phyloP scores from a whole-genome alignment of 2,797 vertebrate genomes.

The Scyliorhinus canicula region DNA sequence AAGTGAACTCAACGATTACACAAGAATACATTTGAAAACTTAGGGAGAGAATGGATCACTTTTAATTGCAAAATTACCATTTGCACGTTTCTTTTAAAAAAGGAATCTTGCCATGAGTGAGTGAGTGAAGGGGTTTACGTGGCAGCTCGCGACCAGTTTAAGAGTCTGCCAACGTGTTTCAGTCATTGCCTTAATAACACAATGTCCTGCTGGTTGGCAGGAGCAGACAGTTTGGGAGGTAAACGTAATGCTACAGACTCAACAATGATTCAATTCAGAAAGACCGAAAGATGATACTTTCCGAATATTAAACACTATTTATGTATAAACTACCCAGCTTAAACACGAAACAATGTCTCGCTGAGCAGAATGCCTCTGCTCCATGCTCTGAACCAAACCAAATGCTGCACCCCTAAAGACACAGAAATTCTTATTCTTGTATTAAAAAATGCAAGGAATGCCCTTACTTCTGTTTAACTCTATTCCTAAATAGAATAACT shows the following conservation, averaged over 20 bases:
- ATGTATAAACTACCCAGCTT: not conserved
- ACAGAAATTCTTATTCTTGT: not conserved
- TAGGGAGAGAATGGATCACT: not conserved
- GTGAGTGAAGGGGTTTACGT: not conserved
- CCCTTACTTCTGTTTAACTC: not conserved
- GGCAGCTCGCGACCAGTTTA: not conserved
- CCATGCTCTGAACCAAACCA: not conserved
- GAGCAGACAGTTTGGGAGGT: not conserved
- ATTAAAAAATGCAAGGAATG: not conserved
- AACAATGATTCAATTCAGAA: constrained; percentile 31
- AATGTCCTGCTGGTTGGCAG: constrained; percentile 16
- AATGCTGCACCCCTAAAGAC: not conserved
- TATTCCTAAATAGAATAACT: not conserved
- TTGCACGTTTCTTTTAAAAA: not conserved
- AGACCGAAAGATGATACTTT: not conserved
- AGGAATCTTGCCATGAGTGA: not conserved
- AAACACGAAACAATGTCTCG: constrained; percentile 2
- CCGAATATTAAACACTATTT: constrained; percentile 4
- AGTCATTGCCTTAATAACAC: not conserved
- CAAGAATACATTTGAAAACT: not conserved
- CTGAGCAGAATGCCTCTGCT: too few relatives aligned
- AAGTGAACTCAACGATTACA: not conserved
- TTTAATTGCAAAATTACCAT: not conserved
- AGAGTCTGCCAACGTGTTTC: not conserved
- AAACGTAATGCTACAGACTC: not conserved